Conservation (phyloP, 1,140 invertebrate genomes). For the Pemphigus obesinymphae region DNA sequence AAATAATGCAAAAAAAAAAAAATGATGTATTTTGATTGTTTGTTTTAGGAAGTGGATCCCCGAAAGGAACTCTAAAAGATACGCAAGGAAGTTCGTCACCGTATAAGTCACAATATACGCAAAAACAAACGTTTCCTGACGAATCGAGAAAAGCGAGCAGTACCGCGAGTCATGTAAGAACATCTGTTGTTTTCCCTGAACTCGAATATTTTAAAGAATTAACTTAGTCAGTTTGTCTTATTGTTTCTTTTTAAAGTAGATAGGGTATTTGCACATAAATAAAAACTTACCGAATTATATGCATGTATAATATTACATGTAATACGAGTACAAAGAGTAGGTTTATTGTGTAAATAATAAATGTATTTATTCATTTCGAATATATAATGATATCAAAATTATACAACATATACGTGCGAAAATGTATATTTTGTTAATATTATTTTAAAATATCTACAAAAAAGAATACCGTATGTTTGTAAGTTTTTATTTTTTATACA, state of each 20-base stretch:
- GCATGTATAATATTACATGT: neutral
- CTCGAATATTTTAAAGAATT: neutral
- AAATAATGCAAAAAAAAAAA: neutral
- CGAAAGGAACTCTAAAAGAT: constrained; percentile 4
- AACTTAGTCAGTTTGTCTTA: neutral
- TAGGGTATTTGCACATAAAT: neutral
- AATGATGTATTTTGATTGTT: neutral
- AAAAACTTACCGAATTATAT: neutral
- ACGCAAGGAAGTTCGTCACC: constrained; percentile 55
- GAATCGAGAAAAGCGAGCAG: constrained; percentile 64
- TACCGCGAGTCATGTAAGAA: constrained; percentile 64
- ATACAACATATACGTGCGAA: neutral
- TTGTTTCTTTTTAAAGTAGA: neutral
- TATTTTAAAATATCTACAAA: too few species aligned
- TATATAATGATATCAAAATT: neutral
- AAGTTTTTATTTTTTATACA: too few species aligned
- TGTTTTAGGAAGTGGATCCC: constrained; percentile 30
- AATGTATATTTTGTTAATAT: too few species aligned
- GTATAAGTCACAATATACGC: constrained; percentile 56
- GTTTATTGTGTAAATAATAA: neutral
- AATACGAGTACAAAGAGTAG: too few species aligned
- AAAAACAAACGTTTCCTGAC: constrained; percentile 52
- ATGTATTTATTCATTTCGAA: neutral
- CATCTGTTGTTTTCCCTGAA: neutral
- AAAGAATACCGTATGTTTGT: too few species aligned